phyloP scores from a whole-genome alignment of 2,888 invertebrate species.

The Pomacea canaliculata region DNA sequence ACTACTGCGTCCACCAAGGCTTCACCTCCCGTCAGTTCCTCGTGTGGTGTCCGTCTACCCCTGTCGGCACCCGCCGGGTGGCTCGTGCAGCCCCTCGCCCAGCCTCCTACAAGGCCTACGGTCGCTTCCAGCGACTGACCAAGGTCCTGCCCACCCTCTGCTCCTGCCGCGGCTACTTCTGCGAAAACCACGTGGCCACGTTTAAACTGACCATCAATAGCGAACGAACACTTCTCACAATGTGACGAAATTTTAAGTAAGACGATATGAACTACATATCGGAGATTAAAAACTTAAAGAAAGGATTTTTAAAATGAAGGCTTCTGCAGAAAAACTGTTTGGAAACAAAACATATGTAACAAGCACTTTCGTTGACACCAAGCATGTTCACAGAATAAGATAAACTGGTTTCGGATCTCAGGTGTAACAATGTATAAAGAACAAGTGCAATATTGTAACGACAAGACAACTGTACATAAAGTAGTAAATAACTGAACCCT shows the following conservation, averaged over 20 bases:
- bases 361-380: no score
- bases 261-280: no score
- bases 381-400: no score
- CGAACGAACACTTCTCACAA: no score
- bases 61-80: background rate
- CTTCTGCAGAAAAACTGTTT: no score
- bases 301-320: no score
- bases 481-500: constrained; percentile 7
- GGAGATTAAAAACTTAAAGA: no score
- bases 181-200: constrained; percentile 18
- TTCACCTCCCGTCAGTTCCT: constrained; percentile 21
- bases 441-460: constrained; percentile 11
- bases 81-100: background rate
- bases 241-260: no score
- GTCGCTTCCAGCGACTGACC: constrained; percentile 15
- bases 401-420: no score
- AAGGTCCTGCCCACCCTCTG: constrained; percentile 17
- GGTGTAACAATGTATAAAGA: no score
- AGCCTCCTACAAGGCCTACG: background rate
- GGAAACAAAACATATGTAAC: no score
- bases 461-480: constrained; percentile 22
- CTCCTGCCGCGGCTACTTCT: constrained; percentile 22
- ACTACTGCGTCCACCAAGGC: constrained; percentile 26
- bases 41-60: constrained; percentile 21
- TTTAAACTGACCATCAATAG: background rate